Evolutionary conservation across 37 sponge, comb jelly and placozoan genomes (phyloP).

Genomic region (Ephydatia muelleri): DNA sequence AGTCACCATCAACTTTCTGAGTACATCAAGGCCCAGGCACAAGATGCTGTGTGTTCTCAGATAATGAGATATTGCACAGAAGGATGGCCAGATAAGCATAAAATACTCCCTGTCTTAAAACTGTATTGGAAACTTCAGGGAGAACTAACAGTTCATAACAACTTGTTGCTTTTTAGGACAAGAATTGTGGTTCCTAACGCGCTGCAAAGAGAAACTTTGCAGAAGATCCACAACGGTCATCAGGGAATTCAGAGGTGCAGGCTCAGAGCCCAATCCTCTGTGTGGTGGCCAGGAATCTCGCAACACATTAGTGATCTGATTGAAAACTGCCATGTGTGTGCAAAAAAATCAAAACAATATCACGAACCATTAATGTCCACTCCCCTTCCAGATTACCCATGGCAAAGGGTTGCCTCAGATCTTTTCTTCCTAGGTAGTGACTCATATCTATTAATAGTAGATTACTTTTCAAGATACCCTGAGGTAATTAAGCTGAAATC

Average conservation of each 20-base stretch:
- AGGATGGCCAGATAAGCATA: slow-evolving; percentile 25
- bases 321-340: slow-evolving; percentile 26
- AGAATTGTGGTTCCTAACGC: slow-evolving; percentile 38
- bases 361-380: no score
- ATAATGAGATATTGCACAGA: slow-evolving; percentile 23
- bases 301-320: slow-evolving; percentile 20
- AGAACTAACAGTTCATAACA: slow-evolving; percentile 4
- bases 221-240: slow-evolving; percentile 46
- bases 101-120: neutral
- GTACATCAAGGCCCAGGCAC: slow-evolving; percentile 34
- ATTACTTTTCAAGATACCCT: slow-evolving; percentile 47
- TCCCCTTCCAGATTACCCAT: slow-evolving; percentile 21
- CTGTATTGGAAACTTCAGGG: slow-evolving; percentile 33
- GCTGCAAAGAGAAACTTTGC: slow-evolving; percentile 14
- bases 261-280: slow-evolving; percentile 4
- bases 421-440: slow-evolving; percentile 21
- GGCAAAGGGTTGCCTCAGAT: slow-evolving; percentile 50
- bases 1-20: neutral
- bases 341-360: neutral
- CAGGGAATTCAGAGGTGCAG: slow-evolving; percentile 27
- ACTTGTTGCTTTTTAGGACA: slow-evolving; percentile 5
- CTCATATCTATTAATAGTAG: slow-evolving; percentile 27
- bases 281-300: slow-evolving; percentile 49
- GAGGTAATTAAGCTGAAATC: slow-evolving; percentile 33
- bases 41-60: slow-evolving; percentile 13